These are phyloP conservation scores for Thumatha senex DNA, from an alignment of 2,888 invertebrate species.

Conservation along the genomic window DNA sequence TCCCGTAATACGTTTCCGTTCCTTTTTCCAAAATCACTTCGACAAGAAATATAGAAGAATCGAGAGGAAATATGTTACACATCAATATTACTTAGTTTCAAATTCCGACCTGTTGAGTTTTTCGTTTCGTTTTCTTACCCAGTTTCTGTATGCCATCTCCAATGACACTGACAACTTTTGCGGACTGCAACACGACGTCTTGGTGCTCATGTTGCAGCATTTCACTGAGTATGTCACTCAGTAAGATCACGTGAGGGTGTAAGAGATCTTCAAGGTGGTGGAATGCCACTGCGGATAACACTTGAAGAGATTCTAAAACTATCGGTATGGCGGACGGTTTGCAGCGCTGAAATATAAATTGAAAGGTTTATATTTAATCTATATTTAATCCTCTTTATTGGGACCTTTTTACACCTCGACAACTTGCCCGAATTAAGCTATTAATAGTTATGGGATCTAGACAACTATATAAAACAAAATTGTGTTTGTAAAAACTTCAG, in stretches of 20 bases:
- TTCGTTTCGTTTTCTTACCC: conserved; percentile 47
- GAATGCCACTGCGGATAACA: conserved; percentile 85
- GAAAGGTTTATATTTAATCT: not conserved
- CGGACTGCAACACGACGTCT: conserved; percentile 88
- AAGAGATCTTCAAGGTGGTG: conserved; percentile 84
- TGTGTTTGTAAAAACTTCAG: too few species aligned
- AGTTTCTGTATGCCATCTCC: conserved; percentile 85
- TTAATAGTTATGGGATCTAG: too few species aligned
- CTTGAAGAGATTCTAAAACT: conserved; percentile 90
- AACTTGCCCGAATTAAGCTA: too few species aligned
- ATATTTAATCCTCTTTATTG: too few species aligned
- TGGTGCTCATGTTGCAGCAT: conserved; percentile 85
- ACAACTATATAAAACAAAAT: too few species aligned
- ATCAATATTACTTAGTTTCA: too few species aligned
- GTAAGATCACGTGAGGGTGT: conserved; percentile 80
- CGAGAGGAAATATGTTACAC: too few species aligned
- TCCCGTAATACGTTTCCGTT: too few species aligned
- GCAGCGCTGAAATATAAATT: conserved; percentile 56
- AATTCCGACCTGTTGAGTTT: too few species aligned
- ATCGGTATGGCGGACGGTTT: conserved; percentile 85
- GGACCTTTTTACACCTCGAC: too few species aligned
- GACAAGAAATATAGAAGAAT: too few species aligned
- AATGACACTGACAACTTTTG: conserved; percentile 87
- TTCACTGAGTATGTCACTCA: conserved; percentile 84
- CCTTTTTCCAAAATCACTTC: too few species aligned